Base-by-base conservation (phyloP, 2,797 vertebrate genomes). In the Pygocentrus nattereri region DNA sequence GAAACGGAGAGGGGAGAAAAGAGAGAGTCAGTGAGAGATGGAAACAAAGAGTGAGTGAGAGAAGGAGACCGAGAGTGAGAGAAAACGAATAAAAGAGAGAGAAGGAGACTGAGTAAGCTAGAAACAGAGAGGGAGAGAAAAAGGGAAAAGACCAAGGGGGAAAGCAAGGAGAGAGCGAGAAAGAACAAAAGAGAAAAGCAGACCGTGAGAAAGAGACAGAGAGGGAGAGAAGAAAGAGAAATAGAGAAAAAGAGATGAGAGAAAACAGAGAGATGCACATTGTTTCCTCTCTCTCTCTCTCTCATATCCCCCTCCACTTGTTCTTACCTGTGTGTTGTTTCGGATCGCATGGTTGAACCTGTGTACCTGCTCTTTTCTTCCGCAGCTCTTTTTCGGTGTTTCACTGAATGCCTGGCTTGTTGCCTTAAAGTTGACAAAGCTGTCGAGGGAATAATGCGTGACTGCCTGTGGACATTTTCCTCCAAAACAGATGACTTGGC, bases 401-500 rank as follows among this genome's bases (percentile, higher is more conserved):
- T 69, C 79, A 61, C 64, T 50, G 27, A 81, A 50, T 59, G 71
- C 13, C 50, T 56, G 13, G 18, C 41, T 81, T 5, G 21, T 70
- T 64, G 59, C 58, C 69, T 80, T 13, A 73, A 73, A 80, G 30
- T 67, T 44, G 59, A 30, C 5, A 21, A 80, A 59, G 65, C 73
- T 67, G 73, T 76, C 16, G 7, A 27, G 79, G 27, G 73, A 81
- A 70, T 52, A 38, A 65, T 38, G 38, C n/a, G 65, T 68, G 73
- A 72, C 58, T 44, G 38, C n/a, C 52, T 69, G 47, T 76, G 54
- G 21, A 30, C 34, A 52, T 47, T 74, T 49, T 41, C 65, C 23
- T 76, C 64, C 21, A 47, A 81, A 80, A 82, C 41, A 69, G 7
- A 62, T 2, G 76, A 77, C 80, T 87, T 80, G 73, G 84, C 81